Evolutionary conservation across 2,888 invertebrate species (phyloP), one percentile per base, ranked within the genome.

Genomic region (Mythimna albipuncta): DNA sequence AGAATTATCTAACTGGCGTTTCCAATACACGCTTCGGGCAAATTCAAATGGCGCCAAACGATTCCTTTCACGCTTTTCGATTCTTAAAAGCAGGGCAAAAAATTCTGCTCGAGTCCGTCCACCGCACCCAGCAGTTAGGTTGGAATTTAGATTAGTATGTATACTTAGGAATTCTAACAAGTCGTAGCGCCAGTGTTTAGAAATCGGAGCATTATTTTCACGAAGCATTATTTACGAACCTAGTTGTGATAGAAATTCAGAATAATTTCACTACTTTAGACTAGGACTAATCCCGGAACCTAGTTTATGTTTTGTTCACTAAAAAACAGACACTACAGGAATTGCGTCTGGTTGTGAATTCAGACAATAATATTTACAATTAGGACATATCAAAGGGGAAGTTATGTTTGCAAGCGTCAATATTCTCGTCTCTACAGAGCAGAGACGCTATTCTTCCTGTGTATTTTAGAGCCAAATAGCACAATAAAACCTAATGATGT

Each of bases 1-100:
- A 91, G 92, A 86, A 91, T 94, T 94, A 95, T 93, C 91, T 93
- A 93, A 93, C 89, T 83, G 77, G 81, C 81, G 82, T 85, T 87
- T 86, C 85, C 81, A 85, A 85, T 75, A 79, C 72, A 70, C 62
- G 81, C 71, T 68, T 70, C 64, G 70, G 69, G 72, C 79, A 68
- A 77, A 79, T 80, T 81, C 67, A 70, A 72, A 77, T 83, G 77
- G 71, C 84, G 76, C 72, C 76, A 77, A 73, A 52, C 63, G 71
- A 70, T 74, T 74, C 77, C 78, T 74, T 85, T 84, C 84, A 80
- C 81, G 76, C 64, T 74, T 69, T 66, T 74, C 69, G 69, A 66
- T 72, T 72, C 64, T 71, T 52, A 71, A 64, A 69, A 74, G 69
- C 47, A 10, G 57, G 11, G 57, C 64, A 84, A 79, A 78, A 71